These are phyloP conservation scores for Hestina assimilis DNA, from an alignment of 1,140 invertebrate genomes.

Conservation along the genomic window DNA sequence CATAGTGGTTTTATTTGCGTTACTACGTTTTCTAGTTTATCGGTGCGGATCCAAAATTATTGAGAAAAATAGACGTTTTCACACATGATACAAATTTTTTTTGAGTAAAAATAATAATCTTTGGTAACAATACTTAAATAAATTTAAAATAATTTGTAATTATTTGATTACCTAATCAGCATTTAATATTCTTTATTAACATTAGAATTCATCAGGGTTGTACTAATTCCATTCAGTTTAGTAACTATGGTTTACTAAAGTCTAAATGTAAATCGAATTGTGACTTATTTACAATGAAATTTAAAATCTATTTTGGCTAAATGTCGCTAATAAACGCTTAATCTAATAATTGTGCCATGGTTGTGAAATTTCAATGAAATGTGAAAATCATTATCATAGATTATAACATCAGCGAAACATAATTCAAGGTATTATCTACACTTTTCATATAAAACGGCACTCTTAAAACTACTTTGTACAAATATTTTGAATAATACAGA, in stretches of 20 bases:
- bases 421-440: constrained; percentile 49
- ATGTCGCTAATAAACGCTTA: constrained; percentile 71
- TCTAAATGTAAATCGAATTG: constrained; percentile 52
- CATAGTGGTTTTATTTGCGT: constrained; percentile 22
- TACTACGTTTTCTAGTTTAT: constrained; percentile 16
- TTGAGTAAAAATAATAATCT: background rate
- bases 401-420: constrained; percentile 3
- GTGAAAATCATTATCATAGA: background rate
- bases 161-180: background rate
- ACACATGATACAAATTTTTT: background rate
- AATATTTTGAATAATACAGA: constrained; percentile 43
- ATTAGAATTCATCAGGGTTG: constrained; percentile 48
- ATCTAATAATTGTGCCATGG: constrained; percentile 68
- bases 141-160: background rate
- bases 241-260: constrained; percentile 58
- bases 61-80: background rate
- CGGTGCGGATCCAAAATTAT: constrained; percentile 6
- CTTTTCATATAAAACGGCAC: constrained; percentile 44
- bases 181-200: constrained; percentile 3
- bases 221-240: constrained; percentile 63
- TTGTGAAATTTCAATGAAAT: constrained; percentile 12
- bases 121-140: constrained; percentile 1
- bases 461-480: constrained; percentile 70
- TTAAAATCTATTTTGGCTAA: constrained; percentile 76
- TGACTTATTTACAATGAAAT: constrained; percentile 70